Evolutionary conservation across 2,888 invertebrate species (phyloP), one percentile per base, ranked within the genome.

Genomic region (Nymphalis c-album): DNA sequence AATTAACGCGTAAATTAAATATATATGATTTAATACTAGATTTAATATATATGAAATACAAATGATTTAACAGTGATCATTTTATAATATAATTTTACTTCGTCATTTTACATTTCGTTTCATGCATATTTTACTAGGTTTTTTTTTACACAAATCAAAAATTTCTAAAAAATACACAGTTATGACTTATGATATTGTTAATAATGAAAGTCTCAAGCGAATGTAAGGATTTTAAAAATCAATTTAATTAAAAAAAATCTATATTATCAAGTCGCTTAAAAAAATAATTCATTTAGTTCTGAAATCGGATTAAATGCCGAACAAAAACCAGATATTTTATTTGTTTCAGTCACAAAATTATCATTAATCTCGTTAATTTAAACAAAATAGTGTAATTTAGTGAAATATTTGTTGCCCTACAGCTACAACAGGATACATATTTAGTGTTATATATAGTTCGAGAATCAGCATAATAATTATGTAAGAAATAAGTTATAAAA

Each of bases 381-480:
- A 59, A 50, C 35, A 35, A 22, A 45, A 69, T 75, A 76, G 77
- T 71, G 50, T 58, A 53, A 67, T 46, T 7, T 63, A 46, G 51
- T 40, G 40, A 31, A 50, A 62, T 48, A 50, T 18, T 50, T 20
- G 31, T 47, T 65, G 73, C 73, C 73, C 73, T 63, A 65, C 63
- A 73, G 73, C 73, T 69, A n/a, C 65, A 69, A 73, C 73, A 73
- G 71, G 73, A 68, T 68, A 55, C 31, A 55, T 31, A 60, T 6
- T 18, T 50, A 48, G 58, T 69, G 51, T 22, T 65, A 58, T 5
- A 45, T 51, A 48, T 62, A 63, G 26, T 63, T 63, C 48, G 57
- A 63, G 40, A 55, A 71, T 64, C 67, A 63, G 64, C 60, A 65
- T 63, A 67, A 69, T 68, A 69, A 59, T 51, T 64, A 65, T 60